Conservation (phyloP, 2,113 vertebrate species). For the Boulengeromyrus knoepffleri region DNA sequence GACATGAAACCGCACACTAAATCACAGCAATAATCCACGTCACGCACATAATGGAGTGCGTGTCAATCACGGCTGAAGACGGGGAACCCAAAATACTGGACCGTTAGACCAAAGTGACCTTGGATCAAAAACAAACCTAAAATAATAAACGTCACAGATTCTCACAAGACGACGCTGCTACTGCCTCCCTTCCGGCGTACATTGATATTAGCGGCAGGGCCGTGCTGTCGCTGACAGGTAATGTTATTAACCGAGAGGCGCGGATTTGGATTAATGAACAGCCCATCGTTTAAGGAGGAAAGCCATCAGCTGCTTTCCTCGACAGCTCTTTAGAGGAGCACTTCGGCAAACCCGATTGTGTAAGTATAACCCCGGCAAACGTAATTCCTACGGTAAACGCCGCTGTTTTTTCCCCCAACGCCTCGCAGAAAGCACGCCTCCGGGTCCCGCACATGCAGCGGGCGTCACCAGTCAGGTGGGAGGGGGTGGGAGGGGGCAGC, state of each 20-base stretch:
- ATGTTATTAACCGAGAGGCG: background rate
- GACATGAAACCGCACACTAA: background rate
- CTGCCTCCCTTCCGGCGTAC: background rate
- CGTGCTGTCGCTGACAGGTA: background rate
- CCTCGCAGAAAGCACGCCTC: background rate
- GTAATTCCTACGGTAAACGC: background rate
- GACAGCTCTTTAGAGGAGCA: background rate
- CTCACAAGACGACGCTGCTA: background rate
- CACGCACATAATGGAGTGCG: background rate
- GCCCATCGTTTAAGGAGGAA: background rate
- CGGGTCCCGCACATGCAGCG: background rate
- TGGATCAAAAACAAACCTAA: background rate
- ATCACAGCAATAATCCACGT: background rate
- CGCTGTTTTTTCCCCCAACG: background rate
- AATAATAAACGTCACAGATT: background rate
- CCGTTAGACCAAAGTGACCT: background rate
- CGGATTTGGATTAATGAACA: background rate
- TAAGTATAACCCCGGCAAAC: background rate
- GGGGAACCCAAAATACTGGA: background rate
- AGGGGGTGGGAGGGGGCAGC: background rate
- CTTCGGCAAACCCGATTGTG: background rate
- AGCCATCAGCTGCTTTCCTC: background rate
- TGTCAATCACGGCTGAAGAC: background rate
- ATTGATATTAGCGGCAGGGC: background rate
- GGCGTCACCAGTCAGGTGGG: background rate